phyloP scores from a whole-genome alignment of 2,113 vertebrate species.

The Hiodon alosoides region DNA sequence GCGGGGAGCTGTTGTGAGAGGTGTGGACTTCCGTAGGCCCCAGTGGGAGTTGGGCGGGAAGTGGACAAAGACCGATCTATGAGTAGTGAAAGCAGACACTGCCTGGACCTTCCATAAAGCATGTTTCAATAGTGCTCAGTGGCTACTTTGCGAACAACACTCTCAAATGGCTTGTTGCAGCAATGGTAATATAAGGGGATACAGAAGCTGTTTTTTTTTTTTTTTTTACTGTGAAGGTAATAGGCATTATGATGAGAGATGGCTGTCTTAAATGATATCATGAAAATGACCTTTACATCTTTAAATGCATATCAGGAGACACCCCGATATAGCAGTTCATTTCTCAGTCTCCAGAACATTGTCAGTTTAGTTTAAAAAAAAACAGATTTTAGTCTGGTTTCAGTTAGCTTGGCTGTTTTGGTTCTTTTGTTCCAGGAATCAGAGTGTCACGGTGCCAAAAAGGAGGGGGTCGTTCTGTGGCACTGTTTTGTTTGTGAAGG shows the following conservation, averaged over 20 bases:
- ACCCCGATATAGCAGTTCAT: too few relatives aligned
- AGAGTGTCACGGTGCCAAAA: not conserved
- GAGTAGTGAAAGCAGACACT: conserved; percentile 45
- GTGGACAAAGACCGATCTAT: conserved; percentile 44
- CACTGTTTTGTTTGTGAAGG: not conserved
- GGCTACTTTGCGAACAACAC: not conserved
- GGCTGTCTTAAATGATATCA: too few relatives aligned
- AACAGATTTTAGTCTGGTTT: too few relatives aligned
- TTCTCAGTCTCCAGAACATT: too few relatives aligned
- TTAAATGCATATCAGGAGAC: too few relatives aligned
- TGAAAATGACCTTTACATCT: too few relatives aligned
- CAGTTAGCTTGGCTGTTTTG: too few relatives aligned
- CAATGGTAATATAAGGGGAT: not conserved
- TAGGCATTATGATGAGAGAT: not conserved
- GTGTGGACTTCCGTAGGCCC: conserved; percentile 46
- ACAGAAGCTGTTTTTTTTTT: too few relatives aligned
- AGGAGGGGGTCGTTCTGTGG: not conserved
- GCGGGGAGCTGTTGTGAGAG: conserved; percentile 32
- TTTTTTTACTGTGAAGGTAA: not conserved
- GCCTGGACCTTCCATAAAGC: conserved; percentile 32
- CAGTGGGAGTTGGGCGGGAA: conserved; percentile 45
- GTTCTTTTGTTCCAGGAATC: not conserved
- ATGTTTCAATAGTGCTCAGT: not conserved
- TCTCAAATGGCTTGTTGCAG: too few relatives aligned
- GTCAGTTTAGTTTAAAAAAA: too few relatives aligned